Base-by-base conservation (phyloP, 2,113 vertebrate genomes). In the Oreochromis niloticus region DNA sequence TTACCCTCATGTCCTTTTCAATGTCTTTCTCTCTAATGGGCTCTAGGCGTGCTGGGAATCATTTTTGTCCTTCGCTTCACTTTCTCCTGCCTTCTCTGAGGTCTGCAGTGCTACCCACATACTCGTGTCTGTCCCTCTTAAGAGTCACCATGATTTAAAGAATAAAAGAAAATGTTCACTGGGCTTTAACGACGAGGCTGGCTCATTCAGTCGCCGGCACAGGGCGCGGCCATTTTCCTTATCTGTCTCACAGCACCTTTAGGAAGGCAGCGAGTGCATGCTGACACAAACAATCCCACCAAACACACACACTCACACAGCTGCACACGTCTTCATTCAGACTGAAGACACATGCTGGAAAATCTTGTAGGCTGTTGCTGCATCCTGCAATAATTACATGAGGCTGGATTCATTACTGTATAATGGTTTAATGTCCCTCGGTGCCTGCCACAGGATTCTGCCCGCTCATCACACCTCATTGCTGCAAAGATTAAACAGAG, bases 161-260 rank as follows among this genome's bases (percentile, higher is more conserved):
- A 52, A 52, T 52, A 43, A 83, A 83, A 55, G 7, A 66, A 52
- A n/a, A 41, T 41, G 59, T 85, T 84, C 80, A 55, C 24, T 41
- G 54, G 59, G 50, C 80, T 88, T 88, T 68, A 68, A 88, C 34
- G 39, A 52, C 16, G 81, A 14, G 43, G 30, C n/a, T 3, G 82
- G 46, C 46, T 78, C 46, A 52, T 85, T 88, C 68, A 83, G 80
- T 68, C 55, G 11, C 36, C 13, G 39, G 61, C 68, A 30, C 68
- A 12, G 63, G 56, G 56, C 27, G 55, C 14, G 12, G 36, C 61
- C 30, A 27, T 91, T 91, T 89, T 36, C 56, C 89, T 92, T 93
- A 89, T 93, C 89, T 85, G 83, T 86, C 85, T 87, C 17, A 13
- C 24, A 56, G 68, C 93, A 93, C 89, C 82, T 95, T 87, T 71